phyloP scores from a whole-genome alignment of 2,888 invertebrate species.

The Dicranocentrus wangi region DNA sequence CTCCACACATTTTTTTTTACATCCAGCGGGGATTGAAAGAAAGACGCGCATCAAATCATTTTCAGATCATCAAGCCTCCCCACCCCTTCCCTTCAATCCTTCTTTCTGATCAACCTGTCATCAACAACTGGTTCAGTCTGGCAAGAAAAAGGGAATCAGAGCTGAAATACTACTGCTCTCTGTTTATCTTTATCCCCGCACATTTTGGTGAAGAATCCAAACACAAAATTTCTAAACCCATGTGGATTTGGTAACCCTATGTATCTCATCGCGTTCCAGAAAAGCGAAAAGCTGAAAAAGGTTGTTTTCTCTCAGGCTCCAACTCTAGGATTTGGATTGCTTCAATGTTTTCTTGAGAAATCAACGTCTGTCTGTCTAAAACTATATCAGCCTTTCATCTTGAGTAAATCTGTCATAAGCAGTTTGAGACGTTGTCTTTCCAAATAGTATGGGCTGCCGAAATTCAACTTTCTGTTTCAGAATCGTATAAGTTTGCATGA shows the following conservation, averaged over 20 bases:
- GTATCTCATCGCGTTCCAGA: no score
- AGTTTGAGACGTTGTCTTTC: slow-evolving; percentile 7
- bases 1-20: neutral
- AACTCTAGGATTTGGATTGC: no score
- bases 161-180: slow-evolving; percentile 1
- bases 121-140: slow-evolving; percentile 17
- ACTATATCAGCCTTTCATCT: neutral
- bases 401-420: slow-evolving; percentile 41
- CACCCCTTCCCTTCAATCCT: slow-evolving; percentile 36
- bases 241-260: no score
- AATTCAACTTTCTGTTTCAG: no score
- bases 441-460: no score
- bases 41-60: slow-evolving; percentile 40
- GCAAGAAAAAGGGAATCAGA: slow-evolving; percentile 7
- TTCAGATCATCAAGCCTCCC: slow-evolving; percentile 44
- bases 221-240: no score
- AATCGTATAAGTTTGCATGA: no score
- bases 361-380: neutral
- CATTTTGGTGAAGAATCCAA: no score
- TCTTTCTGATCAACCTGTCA: slow-evolving; percentile 28
- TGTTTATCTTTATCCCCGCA: no score
- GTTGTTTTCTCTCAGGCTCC: no score
- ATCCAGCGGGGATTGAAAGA: slow-evolving; percentile 17
- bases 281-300: no score
- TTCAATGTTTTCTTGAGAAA: no score